Evolutionary conservation across 2,888 invertebrate species (phyloP), one percentile per base, ranked within the genome.

Genomic region (Nomada goodeniana): DNA sequence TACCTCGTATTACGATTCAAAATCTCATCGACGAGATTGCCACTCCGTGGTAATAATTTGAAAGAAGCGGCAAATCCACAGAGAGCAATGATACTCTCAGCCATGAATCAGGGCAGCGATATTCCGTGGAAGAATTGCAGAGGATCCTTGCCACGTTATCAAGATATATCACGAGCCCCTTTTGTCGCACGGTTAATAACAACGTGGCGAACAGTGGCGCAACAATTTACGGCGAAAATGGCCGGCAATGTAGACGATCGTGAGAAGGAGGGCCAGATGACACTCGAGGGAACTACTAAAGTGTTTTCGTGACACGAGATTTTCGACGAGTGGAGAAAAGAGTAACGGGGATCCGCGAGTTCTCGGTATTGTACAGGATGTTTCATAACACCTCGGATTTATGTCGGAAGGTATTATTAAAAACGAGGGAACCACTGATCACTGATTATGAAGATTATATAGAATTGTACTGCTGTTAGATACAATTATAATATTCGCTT

Each of bases 271-370:
- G 26, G 70, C 55, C 52, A 60, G 65, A 87, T 69, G 79, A 83
- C 76, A 79, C 88, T 73, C 88, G 23, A 23, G 88, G 87, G 88
- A 83, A 76, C 82, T 61, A 82, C 85, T 85, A 88, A 88, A 88
- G 88, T 88, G 88, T 88, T 88, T 88, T 85, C 83, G 85, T 83
- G 85, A 86, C 83, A 79, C 76, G 83, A 88, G 87, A 88, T 88
- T 88, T 88, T 87, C 83, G 79, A 69, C 44, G 52, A 0, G 29
- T 13, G 36, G 65, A 74, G 67, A 74, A 74, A 65, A 67, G 68
- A 67, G 63, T 44, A 64, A 23, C 36, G 60, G 74, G 69, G 55
- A 72, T 73, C 57, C 73, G 53, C 44, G 64, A 50, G 71, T 53
- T 75, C 67, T 36, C 53, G 42, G 42, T 10, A 60, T n/a, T 23